These are phyloP conservation scores for Heterodera filipjevi DNA, from an alignment of 2,888 invertebrate species.

Conservation along the genomic window DNA sequence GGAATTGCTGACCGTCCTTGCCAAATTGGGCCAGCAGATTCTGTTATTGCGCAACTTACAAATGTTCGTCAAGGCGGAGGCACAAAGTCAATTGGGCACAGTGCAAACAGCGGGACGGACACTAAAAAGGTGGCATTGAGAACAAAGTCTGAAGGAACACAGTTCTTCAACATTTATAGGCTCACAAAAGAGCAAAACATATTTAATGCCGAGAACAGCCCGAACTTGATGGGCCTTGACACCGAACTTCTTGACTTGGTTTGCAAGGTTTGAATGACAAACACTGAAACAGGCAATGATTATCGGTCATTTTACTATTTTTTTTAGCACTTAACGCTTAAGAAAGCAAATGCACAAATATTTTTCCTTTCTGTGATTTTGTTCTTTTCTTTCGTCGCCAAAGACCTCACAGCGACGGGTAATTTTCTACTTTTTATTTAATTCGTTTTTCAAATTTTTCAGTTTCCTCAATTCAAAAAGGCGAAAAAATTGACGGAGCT, in stretches of 20 bases:
- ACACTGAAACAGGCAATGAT: background rate
- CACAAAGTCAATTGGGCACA: slow-evolving; percentile 22
- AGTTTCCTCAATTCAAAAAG: slow-evolving; percentile 10
- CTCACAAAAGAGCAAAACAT: background rate
- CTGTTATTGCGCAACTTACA: slow-evolving; percentile 10
- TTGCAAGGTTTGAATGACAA: background rate
- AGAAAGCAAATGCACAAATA: background rate
- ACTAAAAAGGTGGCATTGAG: background rate
- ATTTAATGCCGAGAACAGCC: background rate
- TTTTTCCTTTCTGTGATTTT: slow-evolving; percentile 9
- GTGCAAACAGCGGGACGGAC: background rate
- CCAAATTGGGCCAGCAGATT: slow-evolving; percentile 15
- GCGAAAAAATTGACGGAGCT: slow-evolving; percentile 2
- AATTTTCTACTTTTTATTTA: background rate
- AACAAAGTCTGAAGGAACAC: too few species aligned
- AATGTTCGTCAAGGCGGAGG: slow-evolving; percentile 22
- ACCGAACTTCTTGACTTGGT: slow-evolving; percentile 9
- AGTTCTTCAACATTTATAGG: background rate
- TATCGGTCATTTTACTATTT: background rate
- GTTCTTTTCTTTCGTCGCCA: slow-evolving; percentile 7
- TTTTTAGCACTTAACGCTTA: slow-evolving; percentile 7
- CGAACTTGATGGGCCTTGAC: background rate
- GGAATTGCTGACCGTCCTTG: background rate
- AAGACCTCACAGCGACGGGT: background rate
- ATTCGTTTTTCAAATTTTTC: background rate